Percentiles rank a stretch among this genome's conserved stretches.
These are phyloP conservation scores for Onychorhynchus coronatus DNA, from an alignment of 2,113 vertebrate species.

Conservation along the genomic window DNA sequence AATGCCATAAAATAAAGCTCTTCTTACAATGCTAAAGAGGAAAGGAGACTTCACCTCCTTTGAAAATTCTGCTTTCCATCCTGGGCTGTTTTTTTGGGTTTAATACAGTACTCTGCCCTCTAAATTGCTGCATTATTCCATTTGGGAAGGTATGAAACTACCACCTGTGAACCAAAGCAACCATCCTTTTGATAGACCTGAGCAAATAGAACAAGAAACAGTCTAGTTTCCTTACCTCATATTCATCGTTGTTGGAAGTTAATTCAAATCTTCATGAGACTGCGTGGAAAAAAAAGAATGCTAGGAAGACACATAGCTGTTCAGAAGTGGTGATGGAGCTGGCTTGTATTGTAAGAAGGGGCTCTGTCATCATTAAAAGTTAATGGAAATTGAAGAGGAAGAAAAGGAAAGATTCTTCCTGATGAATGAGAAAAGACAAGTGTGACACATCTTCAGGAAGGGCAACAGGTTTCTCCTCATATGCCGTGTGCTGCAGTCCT, in stretches of 20 bases:
- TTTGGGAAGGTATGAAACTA: not conserved
- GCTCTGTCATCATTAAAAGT: not conserved
- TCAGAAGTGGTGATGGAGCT: not conserved
- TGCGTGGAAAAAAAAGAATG: no score
- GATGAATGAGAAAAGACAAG: not conserved
- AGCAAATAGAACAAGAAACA: not conserved
- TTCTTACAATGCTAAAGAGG: not conserved
- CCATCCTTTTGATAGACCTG: not conserved
- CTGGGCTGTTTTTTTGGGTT: not conserved
- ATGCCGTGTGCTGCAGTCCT: not conserved
- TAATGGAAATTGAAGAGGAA: not conserved
- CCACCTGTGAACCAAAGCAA: not conserved
- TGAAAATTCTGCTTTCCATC: not conserved
- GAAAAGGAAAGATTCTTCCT: not conserved
- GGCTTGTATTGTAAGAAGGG: not conserved
- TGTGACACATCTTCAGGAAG: not conserved
- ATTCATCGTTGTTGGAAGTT: not conserved
- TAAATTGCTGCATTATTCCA: not conserved
- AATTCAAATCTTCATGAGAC: not conserved
- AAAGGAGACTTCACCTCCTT: not conserved
- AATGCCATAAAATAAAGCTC: not conserved
- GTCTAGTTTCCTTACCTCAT: not conserved
- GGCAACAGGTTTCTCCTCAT: not conserved
- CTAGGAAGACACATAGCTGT: not conserved
- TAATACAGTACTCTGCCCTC: not conserved